These are phyloP conservation scores for Apostichopus japonicus DNA, from an alignment of 35 echinoderm and acorn worm genomes.

Conservation along the genomic window DNA sequence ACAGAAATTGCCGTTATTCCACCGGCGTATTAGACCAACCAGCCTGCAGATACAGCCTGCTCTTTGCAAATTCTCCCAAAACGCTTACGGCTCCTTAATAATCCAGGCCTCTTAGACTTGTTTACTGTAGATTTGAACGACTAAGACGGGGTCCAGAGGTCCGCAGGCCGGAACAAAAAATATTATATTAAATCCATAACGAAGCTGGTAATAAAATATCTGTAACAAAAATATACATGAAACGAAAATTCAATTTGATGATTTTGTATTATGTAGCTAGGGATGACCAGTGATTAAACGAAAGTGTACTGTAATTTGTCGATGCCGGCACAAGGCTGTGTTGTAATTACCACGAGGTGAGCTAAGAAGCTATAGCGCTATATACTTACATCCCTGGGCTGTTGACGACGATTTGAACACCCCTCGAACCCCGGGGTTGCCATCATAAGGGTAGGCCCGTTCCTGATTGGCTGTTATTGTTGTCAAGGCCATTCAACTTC, in stretches of 20 bases:
- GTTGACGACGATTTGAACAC: background rate
- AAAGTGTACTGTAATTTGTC: no score
- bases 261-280: background rate
- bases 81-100: no score
- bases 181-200: no score
- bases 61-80: no score
- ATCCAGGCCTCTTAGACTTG: no score
- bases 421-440: conserved; percentile 44
- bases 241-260: background rate
- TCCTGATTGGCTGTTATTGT: conserved; percentile 41
- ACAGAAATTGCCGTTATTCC: no score
- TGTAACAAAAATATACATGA: background rate
- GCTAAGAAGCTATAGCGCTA: background rate
- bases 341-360: background rate
- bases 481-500: conserved; percentile 50
- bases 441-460: background rate
- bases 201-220: no score
- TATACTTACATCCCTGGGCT: conserved; percentile 13
- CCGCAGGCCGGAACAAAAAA: no score
- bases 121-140: no score
- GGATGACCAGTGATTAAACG: background rate
- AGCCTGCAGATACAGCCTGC: no score
- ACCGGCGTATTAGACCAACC: no score
- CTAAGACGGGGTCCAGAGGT: no score
- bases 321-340: background rate